Percentiles rank a stretch among this genome's conserved stretches.
Evolutionary conservation across 2,797 vertebrate genomes (phyloP).

Genomic region (Erpetoichthys calabaricus): DNA sequence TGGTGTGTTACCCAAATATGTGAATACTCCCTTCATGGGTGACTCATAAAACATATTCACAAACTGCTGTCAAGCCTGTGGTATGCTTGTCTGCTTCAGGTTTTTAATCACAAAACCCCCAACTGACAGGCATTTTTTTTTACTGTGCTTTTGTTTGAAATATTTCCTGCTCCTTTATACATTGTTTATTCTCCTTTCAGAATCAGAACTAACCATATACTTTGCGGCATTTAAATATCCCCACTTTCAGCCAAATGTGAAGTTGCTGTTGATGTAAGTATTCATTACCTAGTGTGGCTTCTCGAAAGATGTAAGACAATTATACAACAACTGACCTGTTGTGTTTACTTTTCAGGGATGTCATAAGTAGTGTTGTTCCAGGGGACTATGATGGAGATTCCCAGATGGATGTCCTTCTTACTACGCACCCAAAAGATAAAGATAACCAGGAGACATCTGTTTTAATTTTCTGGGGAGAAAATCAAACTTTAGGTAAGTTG

Average conservation of each 20-base stretch:
- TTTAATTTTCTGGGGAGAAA: constrained; percentile 82
- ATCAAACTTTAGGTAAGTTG: constrained; percentile 76
- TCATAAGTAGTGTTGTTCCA: constrained; percentile 84
- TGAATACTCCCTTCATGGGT: too few relatives aligned
- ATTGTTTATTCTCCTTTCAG: constrained; percentile 43
- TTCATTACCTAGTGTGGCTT: background rate
- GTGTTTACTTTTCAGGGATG: constrained; percentile 32
- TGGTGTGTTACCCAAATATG: too few relatives aligned
- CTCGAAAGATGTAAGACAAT: background rate
- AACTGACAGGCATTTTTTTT: too few relatives aligned
- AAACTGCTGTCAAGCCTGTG: background rate
- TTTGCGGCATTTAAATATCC: constrained; percentile 78
- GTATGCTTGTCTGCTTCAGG: background rate
- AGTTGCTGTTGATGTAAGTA: constrained; percentile 56
- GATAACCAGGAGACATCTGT: constrained; percentile 29
- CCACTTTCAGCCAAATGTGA: constrained; percentile 86
- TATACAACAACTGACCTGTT: background rate
- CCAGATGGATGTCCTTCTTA: constrained; percentile 91
- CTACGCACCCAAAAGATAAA: constrained; percentile 31
- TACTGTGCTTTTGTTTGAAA: background rate
- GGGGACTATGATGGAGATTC: constrained; percentile 95
- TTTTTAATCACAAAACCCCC: too few relatives aligned
- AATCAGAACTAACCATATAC: constrained; percentile 72
- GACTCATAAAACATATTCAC: background rate
- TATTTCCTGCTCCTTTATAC: background rate